Base-by-base conservation (phyloP, 1,140 invertebrate genomes). In the Centruroides sculpturatus region DNA sequence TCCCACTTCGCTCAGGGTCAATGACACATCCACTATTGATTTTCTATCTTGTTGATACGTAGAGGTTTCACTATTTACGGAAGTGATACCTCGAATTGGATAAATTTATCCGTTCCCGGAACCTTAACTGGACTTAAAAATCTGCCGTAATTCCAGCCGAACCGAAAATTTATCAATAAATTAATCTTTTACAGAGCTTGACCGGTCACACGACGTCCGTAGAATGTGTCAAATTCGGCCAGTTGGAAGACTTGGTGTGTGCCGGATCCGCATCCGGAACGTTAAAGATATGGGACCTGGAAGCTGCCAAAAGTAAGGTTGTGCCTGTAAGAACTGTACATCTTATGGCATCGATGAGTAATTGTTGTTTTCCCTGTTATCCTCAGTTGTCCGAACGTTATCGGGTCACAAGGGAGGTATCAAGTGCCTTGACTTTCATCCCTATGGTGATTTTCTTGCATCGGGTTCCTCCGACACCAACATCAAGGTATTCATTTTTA, bases 201-300 rank as follows among this genome's bases (percentile, higher is more conserved):
- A 64, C 61, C 13, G 93, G 92, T 8, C 93, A 97, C 69, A 89
- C 87, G 57, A 91, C 90, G 13, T 82, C 92, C 3, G 84, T 98
- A 65, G 90, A 96, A 78, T 92, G 90, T 75, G 93, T 97, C 8
- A 83, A 86, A 70, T 98, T 98, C 79, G 89, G 89, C 50, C 84
- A 91, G 70, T 85, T 87, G 59, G 95, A 98, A 77, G 92, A 98
- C 72, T 81, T 93, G 66, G 92, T 98, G 3, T 92, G 90, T 74
- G 92, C 93, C 48, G 95, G 93, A 7, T 94, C 92, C 53, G 83
- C 89, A 72, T 88, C 85, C 59, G 95, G 95, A 47, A 87, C 89
- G 46, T 77, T 98, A 11, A 95, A 95, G 78, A 86, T 96, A 62
- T 98, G 94, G 93, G 92, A 98, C 72, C 77, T 98, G 62, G 93